Conservation (phyloP, 2,888 invertebrate species). For the Oxytorus armatus region DNA sequence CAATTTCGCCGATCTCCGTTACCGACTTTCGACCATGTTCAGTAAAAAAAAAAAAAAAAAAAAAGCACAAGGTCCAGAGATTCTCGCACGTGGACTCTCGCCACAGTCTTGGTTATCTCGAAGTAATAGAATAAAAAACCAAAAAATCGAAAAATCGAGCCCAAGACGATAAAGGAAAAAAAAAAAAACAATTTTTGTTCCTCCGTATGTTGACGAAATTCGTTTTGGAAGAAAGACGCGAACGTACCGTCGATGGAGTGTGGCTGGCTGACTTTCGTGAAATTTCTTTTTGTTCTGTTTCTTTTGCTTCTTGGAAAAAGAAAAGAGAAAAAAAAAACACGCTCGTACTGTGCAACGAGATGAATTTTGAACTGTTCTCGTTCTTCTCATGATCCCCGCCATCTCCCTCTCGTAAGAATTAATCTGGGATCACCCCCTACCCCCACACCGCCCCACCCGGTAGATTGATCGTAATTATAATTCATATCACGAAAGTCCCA, state of each 20-base stretch:
- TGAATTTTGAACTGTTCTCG: neutral
- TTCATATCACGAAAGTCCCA: too few relatives aligned
- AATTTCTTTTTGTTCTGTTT: neutral
- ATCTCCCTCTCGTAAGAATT: conserved; percentile 18
- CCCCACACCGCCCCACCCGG: too few relatives aligned
- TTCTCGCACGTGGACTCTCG: neutral
- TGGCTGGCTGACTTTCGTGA: neutral
- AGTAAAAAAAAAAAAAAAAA: neutral
- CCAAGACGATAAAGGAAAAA: neutral
- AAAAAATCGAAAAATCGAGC: neutral
- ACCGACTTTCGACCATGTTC: conserved; percentile 38
- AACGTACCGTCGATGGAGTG: neutral
- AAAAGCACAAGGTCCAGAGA: too few relatives aligned
- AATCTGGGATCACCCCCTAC: too few relatives aligned
- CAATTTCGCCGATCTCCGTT: conserved; percentile 44
- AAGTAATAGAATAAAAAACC: neutral
- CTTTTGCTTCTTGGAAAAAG: neutral
- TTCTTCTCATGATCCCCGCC: conserved; percentile 11
- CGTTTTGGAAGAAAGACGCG: neutral
- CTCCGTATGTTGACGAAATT: neutral
- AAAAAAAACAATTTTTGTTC: neutral
- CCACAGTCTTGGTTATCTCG: neutral
- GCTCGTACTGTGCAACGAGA: neutral
- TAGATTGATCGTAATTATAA: too few relatives aligned
- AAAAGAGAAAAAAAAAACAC: neutral